A percentile compares a stretch with the other conserved stretches of the same genome.
phyloP scores from a whole-genome alignment of 1,140 invertebrate genomes.

The Dinothrombium tinctorium region DNA sequence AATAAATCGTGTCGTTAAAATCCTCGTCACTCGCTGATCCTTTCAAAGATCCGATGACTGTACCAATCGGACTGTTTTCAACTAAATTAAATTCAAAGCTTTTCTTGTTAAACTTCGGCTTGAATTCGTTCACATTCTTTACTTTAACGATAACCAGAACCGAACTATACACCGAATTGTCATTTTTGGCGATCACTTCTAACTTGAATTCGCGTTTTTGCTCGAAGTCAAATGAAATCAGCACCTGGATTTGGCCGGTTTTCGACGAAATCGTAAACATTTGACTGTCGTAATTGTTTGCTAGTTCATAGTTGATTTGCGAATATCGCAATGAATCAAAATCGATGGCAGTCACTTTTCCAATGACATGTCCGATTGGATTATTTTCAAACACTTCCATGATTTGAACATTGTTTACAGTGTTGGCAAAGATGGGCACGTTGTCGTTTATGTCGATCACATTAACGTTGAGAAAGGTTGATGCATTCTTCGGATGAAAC shows the following conservation, averaged over 20 bases:
- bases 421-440: conserved; percentile 45
- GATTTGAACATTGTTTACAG: background rate
- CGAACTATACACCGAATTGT: background rate
- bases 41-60: conserved; percentile 54
- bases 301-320: conserved; percentile 20
- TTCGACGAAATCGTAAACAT: conserved; percentile 48
- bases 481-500: conserved; percentile 44
- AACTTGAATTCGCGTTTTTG: conserved; percentile 47
- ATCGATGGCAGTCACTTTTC: conserved; percentile 49
- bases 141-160: conserved; percentile 48
- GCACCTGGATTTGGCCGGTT: conserved; percentile 48
- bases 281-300: conserved; percentile 39
- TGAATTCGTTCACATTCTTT: conserved; percentile 72
- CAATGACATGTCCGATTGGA: conserved; percentile 52
- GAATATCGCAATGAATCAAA: conserved; percentile 51
- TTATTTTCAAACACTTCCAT: conserved; percentile 56
- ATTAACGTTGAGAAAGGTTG: conserved; percentile 52
- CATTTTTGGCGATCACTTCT: conserved; percentile 56
- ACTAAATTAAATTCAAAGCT: conserved; percentile 81
- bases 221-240: conserved; percentile 66
- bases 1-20: conserved; percentile 32
- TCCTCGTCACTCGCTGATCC: conserved; percentile 61
- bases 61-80: conserved; percentile 66
- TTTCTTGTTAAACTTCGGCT: conserved; percentile 67
- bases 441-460: conserved; percentile 79